phyloP scores from a whole-genome alignment of 2,888 invertebrate species.

The Melinaea marsaeus region DNA sequence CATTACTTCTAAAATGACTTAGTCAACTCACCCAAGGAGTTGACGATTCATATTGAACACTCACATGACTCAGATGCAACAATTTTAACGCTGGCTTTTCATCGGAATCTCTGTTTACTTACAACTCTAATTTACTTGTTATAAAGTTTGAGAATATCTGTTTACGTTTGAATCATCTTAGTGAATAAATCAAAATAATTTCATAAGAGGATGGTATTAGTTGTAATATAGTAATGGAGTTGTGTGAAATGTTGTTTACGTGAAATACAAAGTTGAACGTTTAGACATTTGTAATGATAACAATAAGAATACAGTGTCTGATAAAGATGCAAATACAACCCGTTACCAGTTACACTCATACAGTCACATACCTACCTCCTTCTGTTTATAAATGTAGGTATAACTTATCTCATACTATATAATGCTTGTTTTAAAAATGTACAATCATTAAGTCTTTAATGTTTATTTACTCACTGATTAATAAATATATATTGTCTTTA shows the following conservation, averaged over 20 bases:
- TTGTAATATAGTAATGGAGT: neutral
- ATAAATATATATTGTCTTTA: too few species aligned
- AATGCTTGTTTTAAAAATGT: neutral
- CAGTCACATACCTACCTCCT: slow-evolving; percentile 24
- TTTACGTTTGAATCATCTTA: too few species aligned
- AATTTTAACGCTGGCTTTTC: neutral
- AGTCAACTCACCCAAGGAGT: slow-evolving; percentile 51
- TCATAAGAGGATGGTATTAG: neutral
- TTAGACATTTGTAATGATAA: slow-evolving; percentile 45
- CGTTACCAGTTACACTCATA: slow-evolving; percentile 29
- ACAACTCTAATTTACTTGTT: too few species aligned
- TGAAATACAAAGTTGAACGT: slow-evolving; percentile 36
- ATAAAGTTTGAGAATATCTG: too few species aligned
- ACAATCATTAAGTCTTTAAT: too few species aligned
- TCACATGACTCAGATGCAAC: slow-evolving; percentile 11
- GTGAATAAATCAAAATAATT: too few species aligned
- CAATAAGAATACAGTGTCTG: slow-evolving; percentile 35
- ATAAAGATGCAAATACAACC: slow-evolving; percentile 33
- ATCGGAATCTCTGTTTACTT: too few species aligned
- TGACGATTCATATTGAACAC: slow-evolving; percentile 50
- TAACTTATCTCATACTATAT: neutral
- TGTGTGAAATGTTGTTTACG: slow-evolving; percentile 23
- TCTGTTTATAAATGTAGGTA: slow-evolving; percentile 9
- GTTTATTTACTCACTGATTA: too few species aligned
- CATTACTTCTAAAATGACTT: slow-evolving; percentile 59